Conservation (phyloP, 2,888 invertebrate species). For the Parasteatoda lunata region DNA sequence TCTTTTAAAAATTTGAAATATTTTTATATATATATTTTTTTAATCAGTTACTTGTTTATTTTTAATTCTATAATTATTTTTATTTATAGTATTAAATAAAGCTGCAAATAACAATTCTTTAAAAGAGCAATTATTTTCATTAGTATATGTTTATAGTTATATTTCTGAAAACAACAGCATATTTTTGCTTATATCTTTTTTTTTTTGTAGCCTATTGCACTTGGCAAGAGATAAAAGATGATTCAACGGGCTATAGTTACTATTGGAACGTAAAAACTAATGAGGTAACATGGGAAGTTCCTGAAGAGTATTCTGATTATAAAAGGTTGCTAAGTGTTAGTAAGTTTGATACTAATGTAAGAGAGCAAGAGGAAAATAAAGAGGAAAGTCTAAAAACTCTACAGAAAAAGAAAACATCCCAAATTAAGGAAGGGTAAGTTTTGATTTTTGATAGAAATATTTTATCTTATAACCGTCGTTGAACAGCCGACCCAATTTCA, state of each 20-base stretch:
- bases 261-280: slow-evolving; percentile 81
- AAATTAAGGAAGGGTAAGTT: slow-evolving; percentile 55
- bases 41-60: no score
- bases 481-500: not conserved
- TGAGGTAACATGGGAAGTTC: slow-evolving; percentile 81
- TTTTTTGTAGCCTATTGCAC: slow-evolving; percentile 12
- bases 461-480: not conserved
- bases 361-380: slow-evolving; percentile 30
- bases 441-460: not conserved
- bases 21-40: no score
- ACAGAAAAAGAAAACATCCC: slow-evolving; percentile 6
- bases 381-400: slow-evolving; percentile 19
- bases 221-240: slow-evolving; percentile 82
- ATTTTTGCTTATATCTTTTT: no score
- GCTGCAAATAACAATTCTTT: no score
- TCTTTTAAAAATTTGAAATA: no score
- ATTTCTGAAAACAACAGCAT: no score
- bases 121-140: no score
- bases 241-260: slow-evolving; percentile 79
- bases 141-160: no score
- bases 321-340: not conserved
- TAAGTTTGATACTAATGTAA: not conserved
- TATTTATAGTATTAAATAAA: no score
- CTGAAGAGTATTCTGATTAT: slow-evolving; percentile 75
- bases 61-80: no score